Conservation (phyloP, 2,888 invertebrate species). For the Lysandra bellargus region DNA sequence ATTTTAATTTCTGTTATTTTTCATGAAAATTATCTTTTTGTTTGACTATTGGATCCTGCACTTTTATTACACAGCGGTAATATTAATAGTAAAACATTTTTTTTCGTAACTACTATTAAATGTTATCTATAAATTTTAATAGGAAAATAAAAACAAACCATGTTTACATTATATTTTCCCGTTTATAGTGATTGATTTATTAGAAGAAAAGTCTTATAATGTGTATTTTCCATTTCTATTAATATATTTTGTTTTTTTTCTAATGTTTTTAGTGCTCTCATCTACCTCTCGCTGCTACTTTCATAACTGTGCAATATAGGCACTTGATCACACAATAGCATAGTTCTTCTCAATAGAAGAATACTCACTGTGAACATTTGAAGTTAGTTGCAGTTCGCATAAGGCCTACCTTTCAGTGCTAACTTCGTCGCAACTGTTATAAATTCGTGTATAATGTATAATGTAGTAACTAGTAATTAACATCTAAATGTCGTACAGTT, state of each 20-base stretch:
- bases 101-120: too few species aligned
- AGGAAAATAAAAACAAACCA: background rate
- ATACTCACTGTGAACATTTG: background rate
- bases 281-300: conserved; percentile 5
- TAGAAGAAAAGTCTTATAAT: background rate
- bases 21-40: background rate
- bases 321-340: background rate
- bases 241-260: background rate
- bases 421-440: conserved; percentile 12
- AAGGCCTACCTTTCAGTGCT: conserved; percentile 12
- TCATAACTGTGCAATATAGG: background rate
- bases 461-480: conserved; percentile 23
- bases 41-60: background rate
- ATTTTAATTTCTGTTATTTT: background rate
- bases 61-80: background rate
- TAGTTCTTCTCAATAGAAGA: background rate
- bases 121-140: too few species aligned
- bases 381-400: background rate
- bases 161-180: background rate
- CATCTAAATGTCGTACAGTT: conserved; percentile 25
- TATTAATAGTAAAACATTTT: too few species aligned
- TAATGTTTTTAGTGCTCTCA: background rate
- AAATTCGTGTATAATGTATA: background rate
- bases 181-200: background rate
- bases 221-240: background rate